Evolutionary conservation across 2,888 invertebrate species (phyloP).

Genomic region (Marronus borbonicus): DNA sequence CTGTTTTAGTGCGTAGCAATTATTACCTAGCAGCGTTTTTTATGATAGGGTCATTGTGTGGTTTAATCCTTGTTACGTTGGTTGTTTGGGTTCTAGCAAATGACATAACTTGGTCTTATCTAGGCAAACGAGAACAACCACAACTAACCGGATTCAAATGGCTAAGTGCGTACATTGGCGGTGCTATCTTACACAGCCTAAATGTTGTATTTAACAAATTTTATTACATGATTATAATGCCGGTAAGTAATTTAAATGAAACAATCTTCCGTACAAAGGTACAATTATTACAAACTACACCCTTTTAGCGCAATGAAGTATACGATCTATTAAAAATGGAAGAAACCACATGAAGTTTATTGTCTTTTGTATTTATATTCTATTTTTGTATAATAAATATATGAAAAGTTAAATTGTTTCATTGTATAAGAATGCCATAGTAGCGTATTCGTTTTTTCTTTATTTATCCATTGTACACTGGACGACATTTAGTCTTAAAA

Average conservation of each 20-base stretch:
- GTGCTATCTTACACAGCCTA: conserved; percentile 43
- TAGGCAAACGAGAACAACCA: conserved; percentile 30
- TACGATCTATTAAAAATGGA: conserved; percentile 40
- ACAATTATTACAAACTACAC: background rate
- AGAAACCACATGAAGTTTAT: conserved; percentile 19
- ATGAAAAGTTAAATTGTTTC: background rate
- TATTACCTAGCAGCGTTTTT: conserved; percentile 49
- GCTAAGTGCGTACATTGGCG: conserved; percentile 44
- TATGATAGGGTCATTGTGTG: conserved; percentile 47
- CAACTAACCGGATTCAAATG: conserved; percentile 45
- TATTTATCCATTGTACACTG: too few relatives aligned
- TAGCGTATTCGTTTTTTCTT: too few relatives aligned
- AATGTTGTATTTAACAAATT: conserved; percentile 38
- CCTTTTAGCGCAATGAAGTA: conserved; percentile 41
- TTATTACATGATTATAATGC: conserved; percentile 44
- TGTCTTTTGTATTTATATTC: conserved; percentile 11
- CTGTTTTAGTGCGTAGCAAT: conserved; percentile 46
- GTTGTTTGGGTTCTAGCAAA: conserved; percentile 49
- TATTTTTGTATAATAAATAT: background rate
- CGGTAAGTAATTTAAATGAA: conserved; percentile 25
- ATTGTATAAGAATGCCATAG: background rate
- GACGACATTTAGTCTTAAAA: too few relatives aligned
- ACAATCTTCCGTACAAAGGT: background rate
- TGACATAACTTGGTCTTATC: conserved; percentile 46
- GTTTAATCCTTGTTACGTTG: conserved; percentile 43